A percentile compares a stretch with the other conserved stretches of the same genome.
phyloP scores from a whole-genome alignment of 2,113 vertebrate species.

The Canis aureus region DNA sequence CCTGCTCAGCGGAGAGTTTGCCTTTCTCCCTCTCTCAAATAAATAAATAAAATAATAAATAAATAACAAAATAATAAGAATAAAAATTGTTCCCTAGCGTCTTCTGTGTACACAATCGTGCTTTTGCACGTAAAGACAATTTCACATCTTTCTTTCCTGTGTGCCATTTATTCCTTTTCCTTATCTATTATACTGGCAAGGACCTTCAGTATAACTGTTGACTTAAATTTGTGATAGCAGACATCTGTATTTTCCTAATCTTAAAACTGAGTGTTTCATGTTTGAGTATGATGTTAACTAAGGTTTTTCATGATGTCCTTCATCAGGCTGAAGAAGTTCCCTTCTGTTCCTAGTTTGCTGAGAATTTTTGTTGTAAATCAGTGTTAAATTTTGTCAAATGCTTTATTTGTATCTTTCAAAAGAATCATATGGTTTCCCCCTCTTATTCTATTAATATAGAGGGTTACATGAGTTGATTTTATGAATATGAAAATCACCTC shows the following conservation, averaged over 20 bases:
- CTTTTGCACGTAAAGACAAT: not conserved
- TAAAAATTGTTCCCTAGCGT: not conserved
- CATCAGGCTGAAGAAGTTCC: not conserved
- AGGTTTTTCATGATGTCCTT: not conserved
- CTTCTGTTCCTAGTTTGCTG: not conserved
- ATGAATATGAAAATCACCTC: not conserved
- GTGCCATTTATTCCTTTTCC: not conserved
- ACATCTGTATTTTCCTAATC: not conserved
- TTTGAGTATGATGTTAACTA: not conserved
- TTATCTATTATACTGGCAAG: not conserved
- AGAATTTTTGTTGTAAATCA: not conserved
- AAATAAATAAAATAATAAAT: too few relatives aligned
- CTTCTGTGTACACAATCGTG: not conserved
- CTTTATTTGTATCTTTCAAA: constrained; percentile 2
- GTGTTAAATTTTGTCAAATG: not conserved
- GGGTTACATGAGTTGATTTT: not conserved
- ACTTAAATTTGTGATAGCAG: not conserved
- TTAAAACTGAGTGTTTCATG: not conserved
- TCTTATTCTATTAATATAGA: not conserved
- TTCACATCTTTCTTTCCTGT: not conserved
- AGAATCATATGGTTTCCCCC: not conserved
- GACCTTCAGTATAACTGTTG: not conserved
- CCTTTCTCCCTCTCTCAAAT: too few relatives aligned
- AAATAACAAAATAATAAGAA: too few relatives aligned
- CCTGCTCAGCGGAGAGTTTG: too few relatives aligned